Base-by-base conservation (phyloP, 1,140 invertebrate species). In the Cotesia vestalis region DNA sequence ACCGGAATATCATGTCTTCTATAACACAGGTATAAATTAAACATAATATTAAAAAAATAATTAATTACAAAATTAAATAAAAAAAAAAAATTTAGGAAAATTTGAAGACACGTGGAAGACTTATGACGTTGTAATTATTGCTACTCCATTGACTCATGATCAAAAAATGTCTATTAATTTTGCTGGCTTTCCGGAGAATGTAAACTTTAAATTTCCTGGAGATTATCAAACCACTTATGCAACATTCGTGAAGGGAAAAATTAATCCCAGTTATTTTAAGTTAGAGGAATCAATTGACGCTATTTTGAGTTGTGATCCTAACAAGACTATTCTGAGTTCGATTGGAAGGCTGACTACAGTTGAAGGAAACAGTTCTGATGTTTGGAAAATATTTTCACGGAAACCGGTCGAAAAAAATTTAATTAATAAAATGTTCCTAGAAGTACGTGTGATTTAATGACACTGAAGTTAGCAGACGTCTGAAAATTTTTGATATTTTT, bases 81-180 rank as follows among this genome's bases (percentile, higher is more conserved):
- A 27, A 27, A 27, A 27, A 27, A 1, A 17, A 1, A 17, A 17
- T 17, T 27, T 27, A 46, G 85, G 83, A 74, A 72, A 75, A 73
- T 62, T 20, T 14, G 36, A 71, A 73, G 55, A 5, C 20, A 76
- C 77, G 8, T 79, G 73, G 20, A 72, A 78, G 68, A 68, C 70
- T 66, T 92, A 91, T 76, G 90, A 92, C 73, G 86, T 90, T 66
- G 88, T 92, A 4, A 87, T 92, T 59, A 76, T 92, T 17, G 91
- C 91, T 61, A 77, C 86, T 27, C 91, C 91, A 0, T 76, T 91
- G 52, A 87, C 87, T 12, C 70, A 73, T n/a, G 86, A 88, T 76
- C 80, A 84, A 60, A 72, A 77, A 76, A 84, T 72, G 40, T 60
- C 69, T 17, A 81, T 87, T 59, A 17, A 20, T 36, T 86, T 88